These are phyloP conservation scores for Antheraea mylitta DNA, from an alignment of 1,140 invertebrate genomes.

Conservation along the genomic window DNA sequence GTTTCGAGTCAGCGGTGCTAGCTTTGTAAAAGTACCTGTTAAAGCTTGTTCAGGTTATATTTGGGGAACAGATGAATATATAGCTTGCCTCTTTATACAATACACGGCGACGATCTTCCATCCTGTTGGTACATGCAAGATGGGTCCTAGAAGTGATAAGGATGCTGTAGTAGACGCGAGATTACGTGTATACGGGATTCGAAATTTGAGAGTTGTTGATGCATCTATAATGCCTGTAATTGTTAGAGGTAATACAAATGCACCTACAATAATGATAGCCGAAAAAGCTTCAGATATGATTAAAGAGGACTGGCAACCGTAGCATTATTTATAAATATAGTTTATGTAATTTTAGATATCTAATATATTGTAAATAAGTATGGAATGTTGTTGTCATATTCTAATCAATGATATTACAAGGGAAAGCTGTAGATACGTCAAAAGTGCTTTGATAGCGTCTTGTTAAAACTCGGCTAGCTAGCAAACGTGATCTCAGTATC, in stretches of 20 bases:
- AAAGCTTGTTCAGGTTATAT: constrained; percentile 81
- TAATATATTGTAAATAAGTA: too few relatives aligned
- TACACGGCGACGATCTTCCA: constrained; percentile 89
- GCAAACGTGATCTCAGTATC: too few relatives aligned
- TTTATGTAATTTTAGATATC: too few relatives aligned
- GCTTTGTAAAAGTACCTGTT: constrained; percentile 79
- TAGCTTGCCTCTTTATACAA: constrained; percentile 81
- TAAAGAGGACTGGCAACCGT: constrained; percentile 2
- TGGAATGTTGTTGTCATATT: too few relatives aligned
- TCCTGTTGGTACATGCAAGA: constrained; percentile 90
- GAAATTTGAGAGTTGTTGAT: constrained; percentile 85
- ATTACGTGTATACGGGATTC: constrained; percentile 54
- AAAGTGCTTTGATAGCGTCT: too few relatives aligned
- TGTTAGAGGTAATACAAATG: constrained; percentile 81
- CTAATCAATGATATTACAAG: too few relatives aligned
- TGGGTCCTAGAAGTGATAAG: constrained; percentile 85
- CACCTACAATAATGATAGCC: constrained; percentile 82
- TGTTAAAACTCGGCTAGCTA: too few relatives aligned
- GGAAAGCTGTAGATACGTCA: too few relatives aligned
- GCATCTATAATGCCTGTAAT: constrained; percentile 86
- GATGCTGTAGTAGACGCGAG: constrained; percentile 86
- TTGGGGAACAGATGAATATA: constrained; percentile 85
- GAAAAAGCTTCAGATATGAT: constrained; percentile 27
- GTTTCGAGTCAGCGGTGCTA: constrained; percentile 80
- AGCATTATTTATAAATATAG: too few relatives aligned